Conservation (phyloP, 2,113 vertebrate genomes). For the Osmerus mordax region DNA sequence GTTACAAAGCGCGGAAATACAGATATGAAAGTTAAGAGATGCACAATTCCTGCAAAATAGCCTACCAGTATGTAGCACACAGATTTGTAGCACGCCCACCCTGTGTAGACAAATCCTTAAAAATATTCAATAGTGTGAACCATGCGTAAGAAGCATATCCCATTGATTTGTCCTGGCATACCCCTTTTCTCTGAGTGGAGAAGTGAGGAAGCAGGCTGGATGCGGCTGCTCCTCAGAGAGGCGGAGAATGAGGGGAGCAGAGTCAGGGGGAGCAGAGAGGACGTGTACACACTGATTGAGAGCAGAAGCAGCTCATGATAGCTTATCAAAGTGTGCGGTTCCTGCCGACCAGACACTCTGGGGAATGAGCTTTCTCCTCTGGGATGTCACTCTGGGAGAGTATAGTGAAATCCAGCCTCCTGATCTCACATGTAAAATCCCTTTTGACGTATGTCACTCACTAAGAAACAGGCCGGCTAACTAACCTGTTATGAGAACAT, state of each 20-base stretch:
- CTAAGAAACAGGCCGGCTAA: background rate
- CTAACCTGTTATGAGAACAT: background rate
- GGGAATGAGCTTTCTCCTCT: conserved; percentile 11
- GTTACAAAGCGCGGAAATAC: too few relatives aligned
- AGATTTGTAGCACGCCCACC: too few relatives aligned
- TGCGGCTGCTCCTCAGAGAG: conserved; percentile 19
- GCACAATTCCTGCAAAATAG: too few relatives aligned
- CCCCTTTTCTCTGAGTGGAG: background rate
- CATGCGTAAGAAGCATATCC: too few relatives aligned
- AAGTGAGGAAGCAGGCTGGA: conserved; percentile 9
- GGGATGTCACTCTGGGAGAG: conserved; percentile 27
- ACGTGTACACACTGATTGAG: conserved; percentile 37
- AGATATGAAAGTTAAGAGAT: too few relatives aligned
- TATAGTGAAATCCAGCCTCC: conserved; percentile 31
- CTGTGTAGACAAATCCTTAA: too few relatives aligned
- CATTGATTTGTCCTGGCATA: too few relatives aligned
- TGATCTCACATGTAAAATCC: conserved; percentile 18
- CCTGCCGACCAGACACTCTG: conserved; percentile 17
- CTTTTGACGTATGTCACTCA: background rate
- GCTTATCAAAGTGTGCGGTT: conserved; percentile 38
- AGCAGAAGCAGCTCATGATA: conserved; percentile 26
- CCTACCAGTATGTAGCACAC: too few relatives aligned
- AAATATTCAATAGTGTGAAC: too few relatives aligned
- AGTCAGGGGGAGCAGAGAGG: conserved; percentile 26
- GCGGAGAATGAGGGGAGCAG: conserved; percentile 21